Base-by-base conservation (phyloP, 2,888 invertebrate species). In the Drosophila pseudotakahashii region DNA sequence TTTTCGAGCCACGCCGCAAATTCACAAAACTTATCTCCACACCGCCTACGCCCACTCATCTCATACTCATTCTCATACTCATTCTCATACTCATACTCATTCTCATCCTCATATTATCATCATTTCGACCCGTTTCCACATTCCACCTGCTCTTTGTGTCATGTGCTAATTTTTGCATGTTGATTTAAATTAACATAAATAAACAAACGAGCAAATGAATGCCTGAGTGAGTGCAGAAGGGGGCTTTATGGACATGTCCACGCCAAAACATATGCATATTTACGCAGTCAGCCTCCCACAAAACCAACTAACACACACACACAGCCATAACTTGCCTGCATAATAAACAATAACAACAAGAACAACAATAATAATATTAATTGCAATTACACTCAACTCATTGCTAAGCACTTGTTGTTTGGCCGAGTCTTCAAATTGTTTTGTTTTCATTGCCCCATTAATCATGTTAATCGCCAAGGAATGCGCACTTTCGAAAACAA, bases 121-220 rank as follows among this genome's bases (percentile, higher is more conserved):
- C 34, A 34, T 11, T 11, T 10, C 32, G 1, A 5, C 37, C n/a
- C 51, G 13, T 1, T 13, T 7, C 26, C 32, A 9, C 34, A n/a
- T 10, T 10, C 51, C 11, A 9, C 52, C 9, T 39, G 30, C 39
- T 32, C 36, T 26, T 26, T 48, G 72, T 59, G 61, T 55, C 73
- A 54, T 76, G 67, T 72, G 76, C 86, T 78, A 77, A 79, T 70
- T 87, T 82, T 68, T 66, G 66, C 66, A 87, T 83, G 85, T 87
- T 79, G 79, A 83, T 83, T 83, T 87, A 84, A 81, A 76, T 81
- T 85, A 83, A 87, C 79, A 85, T 79, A 76, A 78, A 80, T 74
- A 83, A 81, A 81, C 87, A 80, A 86, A 78, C 81, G 70, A 75
- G 70, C 73, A 63, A 71, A 73, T 66, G 66, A 66, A 66, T 66